Evolutionary conservation across 2,888 invertebrate species (phyloP).

Genomic region (Tenodera sinensis): DNA sequence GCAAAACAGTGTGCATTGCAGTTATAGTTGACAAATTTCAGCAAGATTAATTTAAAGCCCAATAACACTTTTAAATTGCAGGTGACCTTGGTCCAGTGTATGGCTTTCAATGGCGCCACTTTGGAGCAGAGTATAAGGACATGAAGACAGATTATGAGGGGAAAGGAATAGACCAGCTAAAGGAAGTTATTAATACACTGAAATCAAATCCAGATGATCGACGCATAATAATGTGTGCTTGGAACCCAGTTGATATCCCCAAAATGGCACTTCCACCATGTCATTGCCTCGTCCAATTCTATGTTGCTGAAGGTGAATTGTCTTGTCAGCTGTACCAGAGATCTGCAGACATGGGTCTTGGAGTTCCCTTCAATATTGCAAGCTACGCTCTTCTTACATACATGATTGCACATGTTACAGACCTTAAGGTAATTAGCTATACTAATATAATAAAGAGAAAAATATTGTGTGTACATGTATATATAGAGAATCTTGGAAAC

Average conservation of each 20-base stretch:
- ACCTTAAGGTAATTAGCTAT: constrained; percentile 61
- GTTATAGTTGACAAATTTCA: no score
- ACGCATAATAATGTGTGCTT: constrained; percentile 88
- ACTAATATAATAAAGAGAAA: not conserved
- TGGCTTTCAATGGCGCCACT: constrained; percentile 98
- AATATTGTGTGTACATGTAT: no score
- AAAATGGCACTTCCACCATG: constrained; percentile 97
- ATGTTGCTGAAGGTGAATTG: constrained; percentile 76
- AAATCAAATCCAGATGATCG: constrained; percentile 79
- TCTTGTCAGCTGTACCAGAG: constrained; percentile 93
- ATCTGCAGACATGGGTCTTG: constrained; percentile 96
- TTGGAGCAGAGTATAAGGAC: constrained; percentile 83
- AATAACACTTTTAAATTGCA: constrained; percentile 37
- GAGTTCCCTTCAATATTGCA: constrained; percentile 98
- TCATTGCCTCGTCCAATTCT: constrained; percentile 93
- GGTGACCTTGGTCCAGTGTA: constrained; percentile 95
- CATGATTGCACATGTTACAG: constrained; percentile 95
- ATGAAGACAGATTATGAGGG: constrained; percentile 78
- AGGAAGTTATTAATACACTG: constrained; percentile 74
- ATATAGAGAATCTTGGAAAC: no score
- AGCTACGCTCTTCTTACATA: constrained; percentile 91
- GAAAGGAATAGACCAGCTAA: constrained; percentile 86
- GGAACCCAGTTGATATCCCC: constrained; percentile 87
- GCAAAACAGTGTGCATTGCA: no score
- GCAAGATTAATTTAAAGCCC: no score